A percentile compares a stretch with the other conserved stretches of the same genome.
Evolutionary conservation across 2,113 vertebrate species (phyloP).

Genomic region (Menura novaehollandiae): DNA sequence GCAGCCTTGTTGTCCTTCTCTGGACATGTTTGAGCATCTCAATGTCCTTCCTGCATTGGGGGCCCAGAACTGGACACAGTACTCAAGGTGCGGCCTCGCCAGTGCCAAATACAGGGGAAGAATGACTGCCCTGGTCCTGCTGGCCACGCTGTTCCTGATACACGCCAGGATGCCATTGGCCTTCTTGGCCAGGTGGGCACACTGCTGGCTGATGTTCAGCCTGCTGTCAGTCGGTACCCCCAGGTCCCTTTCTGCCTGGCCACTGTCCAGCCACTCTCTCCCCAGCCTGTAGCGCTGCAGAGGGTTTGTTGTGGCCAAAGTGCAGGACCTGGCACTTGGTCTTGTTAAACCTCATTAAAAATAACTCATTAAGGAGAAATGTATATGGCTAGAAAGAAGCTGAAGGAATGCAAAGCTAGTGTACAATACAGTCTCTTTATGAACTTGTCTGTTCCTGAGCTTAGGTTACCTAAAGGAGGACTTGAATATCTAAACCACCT

Average conservation of each 20-base stretch:
- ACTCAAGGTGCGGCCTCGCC: background rate
- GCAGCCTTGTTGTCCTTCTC: background rate
- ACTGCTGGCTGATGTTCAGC: background rate
- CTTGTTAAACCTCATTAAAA: background rate
- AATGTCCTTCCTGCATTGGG: background rate
- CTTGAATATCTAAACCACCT: background rate
- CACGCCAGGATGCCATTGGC: background rate
- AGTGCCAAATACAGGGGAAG: background rate
- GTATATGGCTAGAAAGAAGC: background rate
- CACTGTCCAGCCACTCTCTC: background rate
- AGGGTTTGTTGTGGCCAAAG: background rate
- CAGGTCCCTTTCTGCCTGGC: background rate
- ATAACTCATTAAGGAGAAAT: background rate
- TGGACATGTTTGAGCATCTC: background rate
- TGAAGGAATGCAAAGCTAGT: background rate
- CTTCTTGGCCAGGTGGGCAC: background rate
- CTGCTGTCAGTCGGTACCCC: fast-evolving
- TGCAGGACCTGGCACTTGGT: background rate
- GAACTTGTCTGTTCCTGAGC: background rate
- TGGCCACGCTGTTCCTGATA: background rate
- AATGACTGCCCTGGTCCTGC: background rate
- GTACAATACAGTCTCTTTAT: background rate
- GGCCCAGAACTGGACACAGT: background rate
- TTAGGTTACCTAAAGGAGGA: background rate
- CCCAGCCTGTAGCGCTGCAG: background rate